Conservation (phyloP, 2,797 vertebrate genomes). For the Darevskia mixta region DNA sequence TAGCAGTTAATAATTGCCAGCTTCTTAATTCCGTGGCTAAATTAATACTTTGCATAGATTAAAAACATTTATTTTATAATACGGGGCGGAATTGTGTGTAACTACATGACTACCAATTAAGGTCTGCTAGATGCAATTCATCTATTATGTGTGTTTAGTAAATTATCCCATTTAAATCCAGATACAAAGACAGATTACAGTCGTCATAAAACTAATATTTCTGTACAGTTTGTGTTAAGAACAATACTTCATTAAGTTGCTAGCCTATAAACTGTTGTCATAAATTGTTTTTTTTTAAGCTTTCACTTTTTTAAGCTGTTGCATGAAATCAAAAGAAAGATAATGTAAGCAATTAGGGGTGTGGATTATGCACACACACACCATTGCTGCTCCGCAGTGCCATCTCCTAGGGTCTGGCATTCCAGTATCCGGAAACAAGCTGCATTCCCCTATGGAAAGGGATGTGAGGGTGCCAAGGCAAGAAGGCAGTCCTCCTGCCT, state of each 20-base stretch:
- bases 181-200: slow-evolving; percentile 1
- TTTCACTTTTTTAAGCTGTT: neutral
- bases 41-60: neutral
- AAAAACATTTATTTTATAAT: slow-evolving; percentile 28
- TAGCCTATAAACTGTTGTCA: neutral
- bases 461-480: neutral
- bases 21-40: slow-evolving; percentile 33
- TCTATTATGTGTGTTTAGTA: slow-evolving; percentile 7
- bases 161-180: slow-evolving; percentile 37
- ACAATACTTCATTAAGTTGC: neutral
- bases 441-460: neutral
- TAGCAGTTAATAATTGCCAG: neutral
- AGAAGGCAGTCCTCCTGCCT: neutral
- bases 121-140: slow-evolving; percentile 15
- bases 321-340: slow-evolving; percentile 19
- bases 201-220: slow-evolving; percentile 1
- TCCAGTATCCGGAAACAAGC: neutral
- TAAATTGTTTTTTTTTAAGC: slow-evolving; percentile 17
- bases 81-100: neutral
- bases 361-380: neutral
- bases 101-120: slow-evolving; percentile 7
- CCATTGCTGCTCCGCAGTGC: neutral
- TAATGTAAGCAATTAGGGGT: neutral
- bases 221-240: slow-evolving; percentile 7
- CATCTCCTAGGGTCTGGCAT: neutral